A percentile compares a stretch with the other conserved stretches of the same genome.
Evolutionary conservation across 2,113 vertebrate species (phyloP).

Genomic region (Arizona elegans): DNA sequence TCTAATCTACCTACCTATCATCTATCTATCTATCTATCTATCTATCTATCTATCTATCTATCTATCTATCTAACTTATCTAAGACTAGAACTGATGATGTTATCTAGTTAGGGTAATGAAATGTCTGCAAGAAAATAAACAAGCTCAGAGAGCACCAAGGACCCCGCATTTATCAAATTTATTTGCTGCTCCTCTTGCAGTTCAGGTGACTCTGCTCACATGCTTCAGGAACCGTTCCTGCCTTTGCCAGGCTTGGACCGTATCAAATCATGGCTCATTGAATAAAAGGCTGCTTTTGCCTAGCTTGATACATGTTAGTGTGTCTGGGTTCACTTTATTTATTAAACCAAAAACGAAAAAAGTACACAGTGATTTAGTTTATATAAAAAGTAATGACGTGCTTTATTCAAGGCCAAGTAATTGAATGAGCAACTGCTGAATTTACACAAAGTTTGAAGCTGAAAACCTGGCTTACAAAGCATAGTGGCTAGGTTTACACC

Average conservation of each 20-base stretch:
- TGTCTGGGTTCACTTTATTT: neutral
- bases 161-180: neutral
- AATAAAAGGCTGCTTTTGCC: neutral
- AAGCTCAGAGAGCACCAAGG: too few species aligned
- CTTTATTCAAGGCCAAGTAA: neutral
- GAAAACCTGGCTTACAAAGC: neutral
- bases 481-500: neutral
- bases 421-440: neutral
- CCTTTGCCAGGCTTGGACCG: neutral
- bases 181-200: neutral
- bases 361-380: neutral
- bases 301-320: neutral
- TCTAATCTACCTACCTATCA: too few species aligned
- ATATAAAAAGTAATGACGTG: neutral
- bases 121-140: too few species aligned
- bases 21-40: too few species aligned
- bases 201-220: neutral
- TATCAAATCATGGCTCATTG: neutral
- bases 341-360: neutral
- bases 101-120: too few species aligned
- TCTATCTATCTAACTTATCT: too few species aligned
- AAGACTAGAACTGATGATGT: too few species aligned
- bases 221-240: neutral
- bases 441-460: neutral
- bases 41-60: too few species aligned